Base-by-base conservation (phyloP, 2,888 invertebrate species). In the Megamerina dolium region DNA sequence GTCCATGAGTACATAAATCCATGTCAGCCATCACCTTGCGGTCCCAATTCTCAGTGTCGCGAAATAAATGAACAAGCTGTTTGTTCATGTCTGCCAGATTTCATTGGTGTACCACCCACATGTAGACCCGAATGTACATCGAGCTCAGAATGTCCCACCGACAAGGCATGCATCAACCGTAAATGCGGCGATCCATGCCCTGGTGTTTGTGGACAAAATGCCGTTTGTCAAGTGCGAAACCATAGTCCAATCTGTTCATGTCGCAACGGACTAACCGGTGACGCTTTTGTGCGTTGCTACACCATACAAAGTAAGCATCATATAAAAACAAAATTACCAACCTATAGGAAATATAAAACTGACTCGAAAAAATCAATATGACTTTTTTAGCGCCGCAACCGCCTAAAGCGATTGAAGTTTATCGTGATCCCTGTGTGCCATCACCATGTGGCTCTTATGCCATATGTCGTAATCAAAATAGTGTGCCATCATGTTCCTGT, bases 161-260 rank as follows among this genome's bases (percentile, higher is more conserved):
- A 80, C 56, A 72, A 77, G 62, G 84, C 86, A 13, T 87, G 87
- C 58, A 81, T 81, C 45, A 81, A 78, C 63, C 78, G 81, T 59
- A 82, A 81, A 66, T 87, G 87, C 67, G 68, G 75, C 46, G 80
- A 87, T 62, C 86, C 87, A 3, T 87, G 87, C 56, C 81, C 82
- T 5, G 84, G 83, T 46, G 80, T 82, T 5, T 88, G 88, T 66
- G 87, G 85, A 6, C 63, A 77, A 33, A 80, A 79, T 51, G 83
- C 87, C 2, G 72, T 79, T 46, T 88, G 88, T 60, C 77, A 78
- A 66, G 84, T 85, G 10, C 78, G 82, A 43, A 83, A 85, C 63
- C 88, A 87, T 61, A 85, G 82, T 63, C 87, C 88, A 3, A 80
- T 86, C 57, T 90, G 89, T 65, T 78, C 79, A 39, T 88, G 88